Conservation (phyloP, 35 echinoderm and acorn worm genomes). For the Eucidaris tribuloides region DNA sequence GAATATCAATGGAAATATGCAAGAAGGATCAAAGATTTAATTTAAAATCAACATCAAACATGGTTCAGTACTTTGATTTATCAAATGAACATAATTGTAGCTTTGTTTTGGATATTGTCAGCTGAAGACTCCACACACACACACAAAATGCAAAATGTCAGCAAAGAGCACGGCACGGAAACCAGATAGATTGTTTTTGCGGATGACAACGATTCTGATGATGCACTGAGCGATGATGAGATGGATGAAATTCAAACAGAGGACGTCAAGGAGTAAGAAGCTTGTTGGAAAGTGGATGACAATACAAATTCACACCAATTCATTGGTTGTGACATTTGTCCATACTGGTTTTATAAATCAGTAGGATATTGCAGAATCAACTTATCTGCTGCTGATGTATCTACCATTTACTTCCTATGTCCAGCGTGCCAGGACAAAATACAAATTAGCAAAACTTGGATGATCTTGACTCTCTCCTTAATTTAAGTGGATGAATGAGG, state of each 20-base stretch:
- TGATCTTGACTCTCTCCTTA: not conserved
- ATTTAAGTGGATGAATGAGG: not conserved
- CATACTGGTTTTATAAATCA: too few species aligned
- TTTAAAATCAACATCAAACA: not conserved
- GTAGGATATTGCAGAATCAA: too few species aligned
- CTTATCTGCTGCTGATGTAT: not conserved
- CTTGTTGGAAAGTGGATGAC: too few species aligned
- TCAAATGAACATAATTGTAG: not conserved
- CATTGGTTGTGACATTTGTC: too few species aligned
- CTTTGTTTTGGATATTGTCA: not conserved
- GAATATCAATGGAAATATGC: not conserved
- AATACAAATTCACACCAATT: too few species aligned
- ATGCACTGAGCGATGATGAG: not conserved
- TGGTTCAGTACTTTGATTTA: not conserved
- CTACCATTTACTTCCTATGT: not conserved
- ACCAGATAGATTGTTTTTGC: not conserved
- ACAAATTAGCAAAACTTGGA: not conserved
- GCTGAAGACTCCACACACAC: not conserved
- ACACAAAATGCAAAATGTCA: not conserved
- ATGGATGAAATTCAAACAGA: not conserved
- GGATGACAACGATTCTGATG: not conserved
- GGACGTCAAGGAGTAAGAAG: not conserved
- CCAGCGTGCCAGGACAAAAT: not conserved
- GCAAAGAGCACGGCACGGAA: not conserved
- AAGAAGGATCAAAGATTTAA: not conserved